A percentile compares a stretch with the other conserved stretches of the same genome.
Evolutionary conservation across 2,113 vertebrate genomes (phyloP).

Genomic region (Danionella cerebrum): DNA sequence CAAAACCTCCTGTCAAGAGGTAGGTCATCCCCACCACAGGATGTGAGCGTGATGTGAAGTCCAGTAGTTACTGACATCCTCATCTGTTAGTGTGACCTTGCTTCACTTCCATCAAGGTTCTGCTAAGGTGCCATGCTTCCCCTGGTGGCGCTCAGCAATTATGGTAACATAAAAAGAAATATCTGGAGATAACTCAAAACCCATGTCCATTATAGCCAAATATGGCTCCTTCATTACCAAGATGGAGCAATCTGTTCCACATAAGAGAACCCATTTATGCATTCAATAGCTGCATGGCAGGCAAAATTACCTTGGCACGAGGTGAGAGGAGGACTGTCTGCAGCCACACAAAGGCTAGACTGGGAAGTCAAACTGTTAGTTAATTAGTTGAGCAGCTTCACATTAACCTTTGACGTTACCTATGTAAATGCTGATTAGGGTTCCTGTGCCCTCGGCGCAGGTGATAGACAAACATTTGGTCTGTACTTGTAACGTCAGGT

Average conservation of each 20-base stretch:
- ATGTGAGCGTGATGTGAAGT: constrained; percentile 12
- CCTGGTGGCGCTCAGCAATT: constrained; percentile 11
- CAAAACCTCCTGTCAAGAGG: neutral
- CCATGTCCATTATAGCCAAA: constrained; percentile 15
- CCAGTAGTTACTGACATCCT: constrained; percentile 11
- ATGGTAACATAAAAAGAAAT: constrained; percentile 28
- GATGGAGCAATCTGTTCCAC: constrained; percentile 30
- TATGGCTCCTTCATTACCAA: neutral
- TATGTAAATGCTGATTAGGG: constrained; percentile 34
- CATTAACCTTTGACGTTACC: constrained; percentile 37
- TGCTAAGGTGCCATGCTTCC: constrained; percentile 13
- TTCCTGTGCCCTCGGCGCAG: neutral
- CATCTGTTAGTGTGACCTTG: constrained; percentile 33
- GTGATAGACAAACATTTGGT: neutral
- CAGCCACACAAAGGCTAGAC: constrained; percentile 1
- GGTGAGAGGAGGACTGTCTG: neutral
- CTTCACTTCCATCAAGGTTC: constrained; percentile 10
- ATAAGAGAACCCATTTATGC: constrained; percentile 21
- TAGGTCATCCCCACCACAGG: constrained; percentile 8
- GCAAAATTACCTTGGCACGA: constrained; percentile 1
- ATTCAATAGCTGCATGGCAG: neutral
- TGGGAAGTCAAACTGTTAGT: constrained; percentile 35
- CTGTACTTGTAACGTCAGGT: neutral
- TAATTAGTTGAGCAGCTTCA: constrained; percentile 35
- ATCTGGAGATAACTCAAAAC: constrained; percentile 15